Base-by-base conservation (phyloP, 2,888 invertebrate species). In the Cosmopolites sordidus region DNA sequence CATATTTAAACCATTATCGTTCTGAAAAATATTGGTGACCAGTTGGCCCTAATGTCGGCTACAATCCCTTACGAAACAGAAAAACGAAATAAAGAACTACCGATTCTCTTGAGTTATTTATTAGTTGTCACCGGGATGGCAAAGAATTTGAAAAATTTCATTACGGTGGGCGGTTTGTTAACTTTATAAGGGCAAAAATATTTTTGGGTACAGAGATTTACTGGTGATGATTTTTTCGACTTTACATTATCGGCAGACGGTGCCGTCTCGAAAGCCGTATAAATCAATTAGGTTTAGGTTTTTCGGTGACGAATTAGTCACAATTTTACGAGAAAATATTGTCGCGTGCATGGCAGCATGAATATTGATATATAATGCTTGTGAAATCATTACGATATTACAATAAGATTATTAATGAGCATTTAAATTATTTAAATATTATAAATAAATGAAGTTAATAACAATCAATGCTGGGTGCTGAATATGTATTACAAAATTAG, bases 141-240 rank as follows among this genome's bases (percentile, higher is more conserved):
- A 17, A 51, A 48, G 56, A 55, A 55, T 55, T 48, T 51, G 47
- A 49, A 56, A 56, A 48, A 56, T 56, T 51, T 56, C 56, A 56
- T 52, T 49, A 56, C 27, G 56, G 43, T 53, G 54, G 56, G 57
- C 57, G 57, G 57, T 57, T 57, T 57, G 53, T 57, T 54, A 57
- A 57, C 57, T 57, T 53, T 44, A 57, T 57, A 50, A 51, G 48
- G 51, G 48, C 50, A 50, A 50, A 57, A 54, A 57, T 53, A 53
- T 56, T 56, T 56, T 49, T 42, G 44, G 15, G 43, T 16, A 40
- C 37, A 17, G 17, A 42, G 38, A 42, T 46, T 54, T 54, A 54
- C 50, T 50, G 54, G 42, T 48, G 22, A 42, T 46, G 50, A 54
- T 49, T 54, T 54, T 37, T 33, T 33, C 4, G 3, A 3, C 8